Base-by-base conservation (phyloP, 2,888 invertebrate species). In the Thecophora atra region DNA sequence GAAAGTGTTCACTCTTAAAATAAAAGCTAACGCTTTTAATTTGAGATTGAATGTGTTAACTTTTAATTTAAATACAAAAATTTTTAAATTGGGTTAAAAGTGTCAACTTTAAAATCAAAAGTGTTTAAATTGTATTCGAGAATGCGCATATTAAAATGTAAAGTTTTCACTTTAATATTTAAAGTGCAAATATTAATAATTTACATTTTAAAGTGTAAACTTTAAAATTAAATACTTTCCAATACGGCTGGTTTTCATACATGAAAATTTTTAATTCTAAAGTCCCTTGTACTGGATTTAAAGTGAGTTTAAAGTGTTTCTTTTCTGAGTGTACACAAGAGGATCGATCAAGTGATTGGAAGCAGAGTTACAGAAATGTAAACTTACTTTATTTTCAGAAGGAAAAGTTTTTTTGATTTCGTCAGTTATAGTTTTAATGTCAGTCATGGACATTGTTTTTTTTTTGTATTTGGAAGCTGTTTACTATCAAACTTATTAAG, bases 191-290 rank as follows among this genome's bases (percentile, higher is more conserved):
- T 28, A 52, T 66, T 66, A 66, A 66, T 66, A 52, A 66, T 26
- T 66, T 66, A 52, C 66, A 66, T 66, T 28, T 66, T 66, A 66
- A 66, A 66, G 66, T 62, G 63, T 63, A 63, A 70, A 70, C 63
- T 51, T 62, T 70, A 62, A 70, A 62, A 60, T 47, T 70, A 56
- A 42, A 68, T 28, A 44, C 13, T 44, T 44, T 44, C 13, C 44
- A 54, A 52, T 51, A n/a, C n/a, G n/a, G n/a, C n/a, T n/a, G n/a
- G n/a, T n/a, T n/a, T n/a, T n/a, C n/a, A n/a, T n/a, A n/a, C n/a
- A n/a, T n/a, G n/a, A n/a, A n/a, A n/a, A n/a, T n/a, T n/a, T n/a
- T n/a, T n/a, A n/a, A n/a, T n/a, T n/a, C n/a, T n/a, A n/a, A n/a
- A n/a, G n/a, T n/a, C n/a, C n/a, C n/a, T n/a, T n/a, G n/a, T n/a